Evolutionary conservation across 2,888 invertebrate genomes (phyloP).

Genomic region (Acanthosepion lycidas): DNA sequence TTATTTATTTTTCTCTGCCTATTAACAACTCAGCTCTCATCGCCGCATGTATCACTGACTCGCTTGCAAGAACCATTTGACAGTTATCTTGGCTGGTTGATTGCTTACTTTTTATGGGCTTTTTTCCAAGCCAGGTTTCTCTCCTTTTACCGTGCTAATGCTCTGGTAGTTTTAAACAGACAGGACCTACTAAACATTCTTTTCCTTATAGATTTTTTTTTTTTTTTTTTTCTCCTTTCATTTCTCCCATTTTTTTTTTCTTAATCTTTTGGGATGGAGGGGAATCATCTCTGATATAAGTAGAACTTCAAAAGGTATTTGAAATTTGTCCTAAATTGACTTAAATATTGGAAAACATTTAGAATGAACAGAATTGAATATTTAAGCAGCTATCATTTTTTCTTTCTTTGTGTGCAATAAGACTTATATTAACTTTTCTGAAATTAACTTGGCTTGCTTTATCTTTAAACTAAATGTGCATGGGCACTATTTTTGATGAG

Average conservation of each 20-base stretch:
- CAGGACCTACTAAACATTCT: not conserved
- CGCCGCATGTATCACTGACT: not conserved
- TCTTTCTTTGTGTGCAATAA: not conserved
- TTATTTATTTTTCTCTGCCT: not conserved
- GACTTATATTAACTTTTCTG: not conserved
- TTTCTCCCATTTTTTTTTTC: not conserved
- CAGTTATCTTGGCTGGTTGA: not conserved
- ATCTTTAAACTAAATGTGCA: too few species aligned
- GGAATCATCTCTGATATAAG: not conserved
- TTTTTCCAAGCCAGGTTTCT: not conserved
- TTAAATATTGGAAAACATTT: not conserved
- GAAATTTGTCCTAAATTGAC: not conserved
- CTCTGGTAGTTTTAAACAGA: not conserved
- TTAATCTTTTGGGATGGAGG: not conserved
- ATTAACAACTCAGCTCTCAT: constrained; percentile 15
- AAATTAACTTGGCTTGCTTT: constrained; percentile 5
- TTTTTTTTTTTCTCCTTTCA: not conserved
- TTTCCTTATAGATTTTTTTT: not conserved
- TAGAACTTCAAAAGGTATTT: not conserved
- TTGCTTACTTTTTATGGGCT: not conserved
- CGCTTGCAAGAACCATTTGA: not conserved
- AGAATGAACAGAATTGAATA: not conserved
- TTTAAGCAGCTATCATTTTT: not conserved
- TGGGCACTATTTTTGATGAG: not conserved
- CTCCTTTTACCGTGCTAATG: not conserved